Percentiles rank a stretch among this genome's conserved stretches.
phyloP scores from a whole-genome alignment of 2,888 invertebrate genomes.

The Lycia hirtaria region DNA sequence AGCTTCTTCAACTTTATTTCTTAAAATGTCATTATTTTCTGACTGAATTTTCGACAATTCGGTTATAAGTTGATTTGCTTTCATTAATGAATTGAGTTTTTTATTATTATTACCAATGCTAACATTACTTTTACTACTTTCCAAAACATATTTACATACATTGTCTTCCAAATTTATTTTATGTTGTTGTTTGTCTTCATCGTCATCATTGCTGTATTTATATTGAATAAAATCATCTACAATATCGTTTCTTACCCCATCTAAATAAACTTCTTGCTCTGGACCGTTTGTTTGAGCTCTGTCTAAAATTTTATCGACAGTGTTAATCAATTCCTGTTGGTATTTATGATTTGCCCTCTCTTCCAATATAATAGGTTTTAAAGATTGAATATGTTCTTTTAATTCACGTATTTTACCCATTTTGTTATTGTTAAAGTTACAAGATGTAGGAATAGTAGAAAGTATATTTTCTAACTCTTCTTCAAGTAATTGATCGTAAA shows the following conservation, averaged over 20 bases:
- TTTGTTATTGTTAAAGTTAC: slow-evolving; percentile 48
- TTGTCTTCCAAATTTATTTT: slow-evolving; percentile 54
- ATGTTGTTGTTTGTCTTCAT: slow-evolving; percentile 50
- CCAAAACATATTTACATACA: slow-evolving; percentile 45
- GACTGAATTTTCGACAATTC: slow-evolving; percentile 58
- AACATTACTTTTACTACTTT: neutral
- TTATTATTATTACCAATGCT: slow-evolving; percentile 22
- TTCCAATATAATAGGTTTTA: slow-evolving; percentile 56
- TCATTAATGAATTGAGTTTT: slow-evolving; percentile 47
- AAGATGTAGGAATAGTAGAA: slow-evolving; percentile 46
- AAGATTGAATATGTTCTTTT: slow-evolving; percentile 48
- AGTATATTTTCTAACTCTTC: slow-evolving; percentile 57
- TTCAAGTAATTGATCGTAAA: slow-evolving; percentile 56
- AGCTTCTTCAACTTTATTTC: slow-evolving; percentile 62
- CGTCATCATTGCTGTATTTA: slow-evolving; percentile 51
- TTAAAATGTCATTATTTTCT: slow-evolving; percentile 51
- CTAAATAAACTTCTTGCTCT: slow-evolving; percentile 41
- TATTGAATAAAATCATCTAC: slow-evolving; percentile 61
- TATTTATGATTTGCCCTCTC: slow-evolving; percentile 57
- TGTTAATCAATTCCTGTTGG: slow-evolving; percentile 55
- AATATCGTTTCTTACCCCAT: slow-evolving; percentile 55
- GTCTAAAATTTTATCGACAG: slow-evolving; percentile 51
- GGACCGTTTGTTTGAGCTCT: slow-evolving; percentile 41
- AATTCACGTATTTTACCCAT: slow-evolving; percentile 51
- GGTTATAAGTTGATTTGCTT: slow-evolving; percentile 60